Percentiles rank a stretch among this genome's conserved stretches.
Evolutionary conservation across 2,888 invertebrate genomes (phyloP).

Genomic region (Nowickia ferox): DNA sequence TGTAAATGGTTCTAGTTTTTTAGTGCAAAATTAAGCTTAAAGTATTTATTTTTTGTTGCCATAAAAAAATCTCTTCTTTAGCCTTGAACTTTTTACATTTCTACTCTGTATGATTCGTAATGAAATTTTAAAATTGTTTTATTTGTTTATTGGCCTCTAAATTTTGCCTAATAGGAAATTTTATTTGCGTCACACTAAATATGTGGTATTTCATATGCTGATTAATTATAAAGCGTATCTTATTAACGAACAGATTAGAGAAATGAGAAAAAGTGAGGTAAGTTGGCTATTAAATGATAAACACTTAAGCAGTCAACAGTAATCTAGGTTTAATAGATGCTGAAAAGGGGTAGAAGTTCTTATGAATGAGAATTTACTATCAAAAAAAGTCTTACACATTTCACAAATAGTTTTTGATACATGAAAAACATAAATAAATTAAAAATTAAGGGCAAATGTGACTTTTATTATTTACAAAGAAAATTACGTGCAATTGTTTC

Average conservation of each 20-base stretch:
- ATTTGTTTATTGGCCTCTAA: neutral
- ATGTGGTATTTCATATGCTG: neutral
- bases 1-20: no score
- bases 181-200: neutral
- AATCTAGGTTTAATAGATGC: no score
- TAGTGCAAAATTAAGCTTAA: neutral
- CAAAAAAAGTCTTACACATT: no score
- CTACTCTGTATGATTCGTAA: constrained; percentile 18
- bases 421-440: no score
- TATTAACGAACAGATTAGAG: no score
- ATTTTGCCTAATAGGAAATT: neutral
- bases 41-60: neutral
- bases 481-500: no score
- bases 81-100: constrained; percentile 78
- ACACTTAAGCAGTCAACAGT: no score
- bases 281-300: neutral
- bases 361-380: no score
- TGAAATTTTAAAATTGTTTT: neutral
- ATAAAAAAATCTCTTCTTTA: neutral
- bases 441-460: no score
- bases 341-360: no score
- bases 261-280: neutral
- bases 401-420: no score
- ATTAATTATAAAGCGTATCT: neutral
- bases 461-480: no score